These are phyloP conservation scores for Gymnarchus niloticus DNA, from an alignment of 2,113 vertebrate genomes.

Conservation along the genomic window DNA sequence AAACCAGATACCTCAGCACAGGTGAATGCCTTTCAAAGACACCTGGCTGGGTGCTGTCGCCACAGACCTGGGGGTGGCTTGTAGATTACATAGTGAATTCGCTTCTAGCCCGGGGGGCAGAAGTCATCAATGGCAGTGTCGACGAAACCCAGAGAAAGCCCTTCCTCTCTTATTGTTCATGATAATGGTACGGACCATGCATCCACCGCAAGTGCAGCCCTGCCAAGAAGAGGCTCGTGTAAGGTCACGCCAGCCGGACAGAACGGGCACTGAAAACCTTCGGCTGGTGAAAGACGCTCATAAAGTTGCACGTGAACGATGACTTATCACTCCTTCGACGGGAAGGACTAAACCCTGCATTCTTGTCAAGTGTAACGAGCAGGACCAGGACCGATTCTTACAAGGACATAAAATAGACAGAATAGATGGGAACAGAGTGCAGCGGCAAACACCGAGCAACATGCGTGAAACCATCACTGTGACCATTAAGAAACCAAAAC, in stretches of 20 bases:
- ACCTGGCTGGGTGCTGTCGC: background rate
- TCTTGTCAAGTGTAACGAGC: background rate
- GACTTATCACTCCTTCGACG: background rate
- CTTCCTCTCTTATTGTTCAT: background rate
- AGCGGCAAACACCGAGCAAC: conserved; percentile 51
- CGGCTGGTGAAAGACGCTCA: background rate
- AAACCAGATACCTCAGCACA: conserved; percentile 26
- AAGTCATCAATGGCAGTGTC: background rate
- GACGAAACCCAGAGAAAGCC: background rate
- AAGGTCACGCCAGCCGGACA: background rate
- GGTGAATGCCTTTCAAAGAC: conserved; percentile 10
- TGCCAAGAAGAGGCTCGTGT: background rate
- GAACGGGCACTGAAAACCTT: background rate
- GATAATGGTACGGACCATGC: background rate
- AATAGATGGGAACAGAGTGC: conserved; percentile 57
- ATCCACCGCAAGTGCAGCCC: background rate
- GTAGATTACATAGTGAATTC: background rate
- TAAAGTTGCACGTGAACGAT: no score
- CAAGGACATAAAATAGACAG: background rate
- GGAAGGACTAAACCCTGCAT: background rate
- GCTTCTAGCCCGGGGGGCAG: background rate
- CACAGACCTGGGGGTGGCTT: background rate
- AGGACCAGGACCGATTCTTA: no score
- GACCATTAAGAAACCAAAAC: conserved; percentile 37
- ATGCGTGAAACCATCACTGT: conserved; percentile 54